Base-by-base conservation (phyloP, 2,888 invertebrate species). In the Pachliopta kotzebuea region DNA sequence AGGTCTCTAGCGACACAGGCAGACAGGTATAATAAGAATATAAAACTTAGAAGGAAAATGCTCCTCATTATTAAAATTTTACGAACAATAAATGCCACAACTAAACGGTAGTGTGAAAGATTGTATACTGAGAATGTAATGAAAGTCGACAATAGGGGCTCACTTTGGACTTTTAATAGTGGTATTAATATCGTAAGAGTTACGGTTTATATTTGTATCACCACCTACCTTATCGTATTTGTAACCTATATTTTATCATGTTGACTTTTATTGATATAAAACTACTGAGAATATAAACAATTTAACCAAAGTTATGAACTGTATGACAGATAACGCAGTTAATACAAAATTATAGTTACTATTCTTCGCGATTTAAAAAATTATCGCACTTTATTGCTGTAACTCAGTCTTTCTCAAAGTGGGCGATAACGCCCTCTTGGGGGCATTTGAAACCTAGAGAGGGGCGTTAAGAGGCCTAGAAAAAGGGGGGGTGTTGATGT, bases 1-100 rank as follows among this genome's bases (percentile, higher is more conserved):
- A 88, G 69, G 68, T 88, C 86, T 26, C 45, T 75, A 31, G 79
- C 81, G 50, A 69, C 66, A 68, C 82, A 77, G 56, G 77, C 72
- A 11, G 81, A 76, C 29, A 83, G 57, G 62, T 69, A 75, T 52
- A 78, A 67, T 24, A 83, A 60, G 52, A 78, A 64, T 60, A 81
- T 65, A 42, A 78, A 67, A 73, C 75, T 70, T 42, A 85, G 61
- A 45, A 80, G 24, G 14, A 78, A 57, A 64, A 83, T 64, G 20
- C 67, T 73, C 71, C 75, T 84, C 88, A 88, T 87, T 66, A 17
- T 61, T 42, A 17, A 20, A 50, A 37, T 3, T 45, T 42, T 20
- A 37, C 55, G 7, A 50, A n/a, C 49, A 21, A 31, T 21, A 62
- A 56, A n/a, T 37, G 17, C 57, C 49, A 65, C 65, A 29, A 60